Evolutionary conservation across 1,140 invertebrate genomes (phyloP).

Genomic region (Euglossa dilemma): DNA sequence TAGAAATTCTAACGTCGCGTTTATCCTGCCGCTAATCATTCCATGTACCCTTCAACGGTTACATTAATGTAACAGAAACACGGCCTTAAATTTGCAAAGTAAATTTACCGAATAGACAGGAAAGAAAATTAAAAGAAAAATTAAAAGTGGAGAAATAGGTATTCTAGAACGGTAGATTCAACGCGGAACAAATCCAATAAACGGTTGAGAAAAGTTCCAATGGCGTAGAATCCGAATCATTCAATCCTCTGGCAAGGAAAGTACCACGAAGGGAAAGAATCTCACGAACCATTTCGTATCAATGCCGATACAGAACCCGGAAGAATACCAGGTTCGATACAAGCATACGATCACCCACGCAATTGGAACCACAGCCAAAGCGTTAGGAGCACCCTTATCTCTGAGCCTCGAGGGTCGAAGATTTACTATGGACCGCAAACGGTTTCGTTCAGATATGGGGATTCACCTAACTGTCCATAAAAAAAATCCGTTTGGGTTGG

Average conservation of each 20-base stretch:
- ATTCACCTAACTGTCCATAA: conserved; percentile 9
- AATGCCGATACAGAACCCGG: neutral
- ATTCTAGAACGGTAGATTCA: too few relatives aligned
- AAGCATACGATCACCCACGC: neutral
- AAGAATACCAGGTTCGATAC: neutral
- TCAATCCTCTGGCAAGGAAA: neutral
- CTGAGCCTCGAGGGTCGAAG: neutral
- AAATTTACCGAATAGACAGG: too few relatives aligned
- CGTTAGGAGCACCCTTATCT: conserved; percentile 5
- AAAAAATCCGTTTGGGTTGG: neutral
- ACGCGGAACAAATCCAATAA: too few relatives aligned
- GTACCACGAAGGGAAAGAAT: neutral
- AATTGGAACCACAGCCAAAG: neutral
- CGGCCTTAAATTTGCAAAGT: too few relatives aligned
- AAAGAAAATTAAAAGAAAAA: too few relatives aligned
- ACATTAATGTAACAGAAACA: too few relatives aligned
- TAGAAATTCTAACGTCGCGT: neutral
- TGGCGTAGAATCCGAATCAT: too few relatives aligned
- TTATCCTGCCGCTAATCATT: too few relatives aligned
- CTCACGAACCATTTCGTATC: neutral
- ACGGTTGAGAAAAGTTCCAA: too few relatives aligned
- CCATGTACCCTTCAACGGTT: too few relatives aligned
- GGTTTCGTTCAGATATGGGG: conserved; percentile 18
- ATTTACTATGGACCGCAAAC: conserved; percentile 20
- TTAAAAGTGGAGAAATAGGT: too few relatives aligned